These are phyloP conservation scores for Cephus pulcher DNA, from an alignment of 2,888 invertebrate species.

Conservation along the genomic window DNA sequence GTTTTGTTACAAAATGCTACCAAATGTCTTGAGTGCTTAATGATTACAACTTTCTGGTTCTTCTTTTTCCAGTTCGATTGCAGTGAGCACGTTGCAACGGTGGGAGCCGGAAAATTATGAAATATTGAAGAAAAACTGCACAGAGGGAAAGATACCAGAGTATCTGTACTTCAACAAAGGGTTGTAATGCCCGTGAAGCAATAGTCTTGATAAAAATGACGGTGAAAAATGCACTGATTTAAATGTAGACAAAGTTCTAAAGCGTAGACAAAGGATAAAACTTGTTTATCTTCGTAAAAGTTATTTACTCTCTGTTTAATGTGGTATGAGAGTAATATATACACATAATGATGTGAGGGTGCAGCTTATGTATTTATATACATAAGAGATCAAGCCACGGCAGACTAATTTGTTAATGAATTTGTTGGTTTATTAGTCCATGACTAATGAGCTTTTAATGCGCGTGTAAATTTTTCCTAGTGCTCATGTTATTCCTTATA, in stretches of 20 bases:
- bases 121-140: slow-evolving; percentile 75
- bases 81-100: slow-evolving; percentile 76
- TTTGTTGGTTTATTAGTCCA: not conserved
- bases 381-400: not conserved
- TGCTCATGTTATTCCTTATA: too few species aligned
- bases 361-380: not conserved
- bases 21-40: not conserved
- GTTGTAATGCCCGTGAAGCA: slow-evolving; percentile 69
- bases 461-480: not conserved
- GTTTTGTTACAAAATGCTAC: too few species aligned
- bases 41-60: slow-evolving; percentile 14
- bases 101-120: slow-evolving; percentile 81
- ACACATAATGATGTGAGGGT: not conserved
- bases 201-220: not conserved
- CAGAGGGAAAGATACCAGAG: slow-evolving; percentile 74
- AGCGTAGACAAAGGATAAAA: not conserved
- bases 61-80: slow-evolving; percentile 74
- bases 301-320: not conserved
- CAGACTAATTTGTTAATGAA: not conserved
- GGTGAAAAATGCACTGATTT: not conserved
- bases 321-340: not conserved
- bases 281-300: not conserved
- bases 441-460: not conserved
- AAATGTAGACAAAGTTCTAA: not conserved
- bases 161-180: slow-evolving; percentile 92